Percentiles rank a stretch among this genome's conserved stretches.
phyloP scores from a whole-genome alignment of 2,797 vertebrate genomes.

The Sebastes paucispinis region DNA sequence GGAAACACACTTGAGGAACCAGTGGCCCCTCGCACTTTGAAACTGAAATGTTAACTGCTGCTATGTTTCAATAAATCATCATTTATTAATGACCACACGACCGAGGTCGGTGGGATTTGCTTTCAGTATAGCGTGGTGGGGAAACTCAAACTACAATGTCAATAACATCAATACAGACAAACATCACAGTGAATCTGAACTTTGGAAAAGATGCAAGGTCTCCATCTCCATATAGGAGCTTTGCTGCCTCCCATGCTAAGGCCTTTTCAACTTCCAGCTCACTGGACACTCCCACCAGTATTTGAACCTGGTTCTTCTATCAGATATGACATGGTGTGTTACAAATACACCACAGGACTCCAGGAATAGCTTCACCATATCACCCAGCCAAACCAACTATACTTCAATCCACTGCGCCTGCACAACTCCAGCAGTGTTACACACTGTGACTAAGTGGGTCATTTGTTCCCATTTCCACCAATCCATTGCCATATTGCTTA shows the following conservation, averaged over 20 bases:
- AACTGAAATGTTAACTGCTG: not conserved
- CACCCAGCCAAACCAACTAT: not conserved
- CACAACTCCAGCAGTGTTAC: not conserved
- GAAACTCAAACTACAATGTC: not conserved
- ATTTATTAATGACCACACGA: not conserved
- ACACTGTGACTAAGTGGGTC: too few species aligned
- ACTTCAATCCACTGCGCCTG: not conserved
- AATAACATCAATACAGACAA: not conserved
- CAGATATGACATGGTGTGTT: not conserved
- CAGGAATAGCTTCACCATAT: not conserved
- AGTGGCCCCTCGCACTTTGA: not conserved
- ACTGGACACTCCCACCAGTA: not conserved
- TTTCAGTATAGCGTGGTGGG: not conserved
- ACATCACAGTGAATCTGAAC: too few species aligned
- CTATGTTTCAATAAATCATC: not conserved
- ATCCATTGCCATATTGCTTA: too few species aligned
- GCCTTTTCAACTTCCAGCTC: not conserved
- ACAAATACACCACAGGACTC: not conserved
- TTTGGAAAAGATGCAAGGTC: too few species aligned
- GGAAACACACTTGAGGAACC: not conserved
- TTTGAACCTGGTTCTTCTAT: not conserved
- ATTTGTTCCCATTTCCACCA: too few species aligned
- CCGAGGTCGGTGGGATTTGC: not conserved
- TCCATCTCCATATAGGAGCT: not conserved
- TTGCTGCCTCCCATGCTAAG: not conserved